A percentile compares a stretch with the other conserved stretches of the same genome.
These are phyloP conservation scores for Nannoperca obscura DNA, from an alignment of 2,797 vertebrate species.

Conservation along the genomic window DNA sequence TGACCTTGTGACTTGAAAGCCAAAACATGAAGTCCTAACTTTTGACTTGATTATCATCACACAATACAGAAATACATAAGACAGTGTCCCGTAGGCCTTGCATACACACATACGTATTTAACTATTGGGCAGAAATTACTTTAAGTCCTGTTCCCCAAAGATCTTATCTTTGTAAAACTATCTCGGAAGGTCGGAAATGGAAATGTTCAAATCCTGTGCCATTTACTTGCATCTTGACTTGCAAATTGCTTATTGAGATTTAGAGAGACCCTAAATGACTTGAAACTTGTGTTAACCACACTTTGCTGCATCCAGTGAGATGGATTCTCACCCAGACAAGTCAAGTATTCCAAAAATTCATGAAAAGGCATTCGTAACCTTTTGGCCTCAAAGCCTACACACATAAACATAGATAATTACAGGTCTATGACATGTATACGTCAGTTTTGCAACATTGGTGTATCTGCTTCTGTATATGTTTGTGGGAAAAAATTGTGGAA, in stretches of 20 bases:
- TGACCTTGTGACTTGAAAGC: not conserved
- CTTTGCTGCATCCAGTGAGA: conserved; percentile 24
- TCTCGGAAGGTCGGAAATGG: not conserved
- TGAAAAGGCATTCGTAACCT: conserved; percentile 56
- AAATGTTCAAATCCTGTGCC: not conserved
- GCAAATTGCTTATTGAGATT: not conserved
- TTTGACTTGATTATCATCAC: not conserved
- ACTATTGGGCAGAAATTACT: not conserved
- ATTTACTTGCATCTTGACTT: not conserved
- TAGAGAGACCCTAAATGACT: not conserved
- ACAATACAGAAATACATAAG: not conserved
- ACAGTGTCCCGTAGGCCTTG: no score
- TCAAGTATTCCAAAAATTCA: conserved; percentile 50
- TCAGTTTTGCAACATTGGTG: conserved; percentile 40
- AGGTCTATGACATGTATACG: conserved; percentile 17
- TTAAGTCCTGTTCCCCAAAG: not conserved
- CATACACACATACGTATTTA: not conserved
- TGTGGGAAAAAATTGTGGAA: conserved; percentile 34
- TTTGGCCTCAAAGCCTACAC: conserved; percentile 50
- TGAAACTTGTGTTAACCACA: not conserved
- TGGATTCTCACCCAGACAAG: conserved; percentile 24
- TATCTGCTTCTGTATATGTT: conserved; percentile 56
- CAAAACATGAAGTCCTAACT: not conserved
- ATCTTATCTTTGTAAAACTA: not conserved
- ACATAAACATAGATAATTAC: conserved; percentile 62